These are phyloP conservation scores for Polyergus mexicanus DNA, from an alignment of 1,140 invertebrate genomes.

Conservation along the genomic window DNA sequence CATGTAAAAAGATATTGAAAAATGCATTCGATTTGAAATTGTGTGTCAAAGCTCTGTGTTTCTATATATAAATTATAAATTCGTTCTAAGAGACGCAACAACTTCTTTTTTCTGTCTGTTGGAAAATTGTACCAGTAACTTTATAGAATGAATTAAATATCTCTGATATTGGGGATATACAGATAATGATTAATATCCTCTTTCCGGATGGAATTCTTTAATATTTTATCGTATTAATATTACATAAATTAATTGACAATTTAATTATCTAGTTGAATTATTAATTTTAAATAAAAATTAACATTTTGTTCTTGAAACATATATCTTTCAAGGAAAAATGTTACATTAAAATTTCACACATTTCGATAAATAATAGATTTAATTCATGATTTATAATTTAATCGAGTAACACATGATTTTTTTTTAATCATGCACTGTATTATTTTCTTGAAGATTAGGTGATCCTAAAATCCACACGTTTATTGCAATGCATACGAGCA, in stretches of 20 bases:
- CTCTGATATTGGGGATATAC: neutral
- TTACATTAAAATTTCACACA: neutral
- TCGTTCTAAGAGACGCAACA: neutral
- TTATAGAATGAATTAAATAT: neutral
- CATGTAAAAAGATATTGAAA: constrained; percentile 23
- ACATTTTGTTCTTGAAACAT: neutral
- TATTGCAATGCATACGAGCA: neutral
- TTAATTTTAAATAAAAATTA: neutral
- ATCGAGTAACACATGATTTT: neutral
- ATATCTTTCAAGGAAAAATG: neutral
- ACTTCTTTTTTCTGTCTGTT: neutral
- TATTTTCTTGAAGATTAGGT: neutral
- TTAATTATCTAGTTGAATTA: neutral
- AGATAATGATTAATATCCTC: neutral
- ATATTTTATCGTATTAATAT: neutral
- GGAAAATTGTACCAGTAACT: neutral
- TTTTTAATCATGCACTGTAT: too few species aligned
- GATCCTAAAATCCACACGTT: neutral
- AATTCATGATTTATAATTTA: neutral
- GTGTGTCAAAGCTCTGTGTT: neutral
- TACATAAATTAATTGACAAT: neutral
- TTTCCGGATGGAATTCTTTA: neutral
- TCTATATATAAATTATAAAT: constrained; percentile 28
- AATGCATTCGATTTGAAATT: constrained; percentile 8
- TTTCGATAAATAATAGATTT: neutral